Percentiles rank a stretch among this genome's conserved stretches.
These are phyloP conservation scores for Amphipoea lucens DNA, from an alignment of 2,888 invertebrate genomes.

Conservation along the genomic window DNA sequence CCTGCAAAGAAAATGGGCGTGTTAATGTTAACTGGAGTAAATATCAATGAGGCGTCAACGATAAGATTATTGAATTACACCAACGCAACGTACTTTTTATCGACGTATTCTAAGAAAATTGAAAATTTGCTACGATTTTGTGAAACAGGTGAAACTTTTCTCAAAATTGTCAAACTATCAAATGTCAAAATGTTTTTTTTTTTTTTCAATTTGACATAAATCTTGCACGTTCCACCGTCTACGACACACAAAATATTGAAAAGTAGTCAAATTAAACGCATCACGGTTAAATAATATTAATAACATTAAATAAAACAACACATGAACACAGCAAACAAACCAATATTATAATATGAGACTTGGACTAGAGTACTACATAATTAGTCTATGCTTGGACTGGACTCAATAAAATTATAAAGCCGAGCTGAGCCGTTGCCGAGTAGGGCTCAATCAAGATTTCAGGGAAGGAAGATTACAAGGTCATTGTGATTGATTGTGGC, in stretches of 20 bases:
- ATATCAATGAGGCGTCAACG: not conserved
- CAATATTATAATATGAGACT: too few species aligned
- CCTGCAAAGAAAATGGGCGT: conserved; percentile 63
- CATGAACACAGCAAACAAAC: too few species aligned
- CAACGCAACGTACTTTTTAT: conserved; percentile 38
- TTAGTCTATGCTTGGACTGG: too few species aligned
- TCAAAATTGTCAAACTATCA: conserved; percentile 60
- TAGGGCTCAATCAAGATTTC: not conserved
- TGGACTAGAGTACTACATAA: not conserved
- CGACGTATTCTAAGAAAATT: conserved; percentile 34
- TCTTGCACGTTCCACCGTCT: not conserved
- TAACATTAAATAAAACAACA: not conserved
- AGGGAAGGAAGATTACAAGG: not conserved
- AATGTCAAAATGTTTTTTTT: conserved; percentile 37
- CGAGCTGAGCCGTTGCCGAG: not conserved
- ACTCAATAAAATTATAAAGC: not conserved
- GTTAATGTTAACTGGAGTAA: not conserved
- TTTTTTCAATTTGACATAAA: not conserved
- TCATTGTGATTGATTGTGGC: not conserved
- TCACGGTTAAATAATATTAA: not conserved
- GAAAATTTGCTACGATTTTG: conserved; percentile 52
- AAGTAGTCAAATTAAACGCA: too few species aligned
- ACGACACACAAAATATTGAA: not conserved
- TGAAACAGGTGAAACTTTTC: conserved; percentile 47
- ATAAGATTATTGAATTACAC: not conserved